Evolutionary conservation across 2,113 vertebrate species (phyloP).

Genomic region (Deroptyus accipitrinus): DNA sequence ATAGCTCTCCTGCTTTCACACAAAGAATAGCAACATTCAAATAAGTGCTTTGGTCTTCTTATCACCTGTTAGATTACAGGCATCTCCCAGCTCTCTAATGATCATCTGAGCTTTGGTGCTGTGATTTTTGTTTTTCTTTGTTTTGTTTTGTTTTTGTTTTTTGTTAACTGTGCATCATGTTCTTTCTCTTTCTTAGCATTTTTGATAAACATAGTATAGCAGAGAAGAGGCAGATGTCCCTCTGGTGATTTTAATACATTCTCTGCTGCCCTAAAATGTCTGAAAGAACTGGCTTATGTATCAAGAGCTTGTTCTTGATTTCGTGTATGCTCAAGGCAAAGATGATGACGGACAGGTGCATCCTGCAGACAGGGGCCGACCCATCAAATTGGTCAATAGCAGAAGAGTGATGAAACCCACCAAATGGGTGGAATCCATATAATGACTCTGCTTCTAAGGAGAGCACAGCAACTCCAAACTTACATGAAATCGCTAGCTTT

Average conservation of each 20-base stretch:
- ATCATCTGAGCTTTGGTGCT: background rate
- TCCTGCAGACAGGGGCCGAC: background rate
- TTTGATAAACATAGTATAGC: conserved; percentile 19
- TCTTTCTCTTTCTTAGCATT: conserved; percentile 8
- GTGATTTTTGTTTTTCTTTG: background rate
- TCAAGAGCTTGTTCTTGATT: background rate
- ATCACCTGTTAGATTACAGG: conserved; percentile 58
- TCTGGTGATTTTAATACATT: conserved; percentile 10
- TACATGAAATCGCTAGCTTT: background rate
- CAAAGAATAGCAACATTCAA: conserved; percentile 41
- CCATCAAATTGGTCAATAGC: background rate
- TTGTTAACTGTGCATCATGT: background rate
- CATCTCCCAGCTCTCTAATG: conserved; percentile 19
- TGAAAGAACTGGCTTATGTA: background rate
- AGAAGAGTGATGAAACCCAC: background rate
- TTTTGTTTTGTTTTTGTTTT: background rate
- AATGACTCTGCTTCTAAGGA: background rate
- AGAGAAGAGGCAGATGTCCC: background rate
- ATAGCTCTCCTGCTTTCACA: conserved; percentile 24
- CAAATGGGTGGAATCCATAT: background rate
- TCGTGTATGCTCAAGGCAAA: background rate
- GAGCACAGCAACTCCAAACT: background rate
- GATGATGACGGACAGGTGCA: background rate
- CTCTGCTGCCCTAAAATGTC: background rate
- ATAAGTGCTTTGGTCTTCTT: background rate